Evolutionary conservation across 2,888 invertebrate species (phyloP).

Genomic region (Clunio marinus): DNA sequence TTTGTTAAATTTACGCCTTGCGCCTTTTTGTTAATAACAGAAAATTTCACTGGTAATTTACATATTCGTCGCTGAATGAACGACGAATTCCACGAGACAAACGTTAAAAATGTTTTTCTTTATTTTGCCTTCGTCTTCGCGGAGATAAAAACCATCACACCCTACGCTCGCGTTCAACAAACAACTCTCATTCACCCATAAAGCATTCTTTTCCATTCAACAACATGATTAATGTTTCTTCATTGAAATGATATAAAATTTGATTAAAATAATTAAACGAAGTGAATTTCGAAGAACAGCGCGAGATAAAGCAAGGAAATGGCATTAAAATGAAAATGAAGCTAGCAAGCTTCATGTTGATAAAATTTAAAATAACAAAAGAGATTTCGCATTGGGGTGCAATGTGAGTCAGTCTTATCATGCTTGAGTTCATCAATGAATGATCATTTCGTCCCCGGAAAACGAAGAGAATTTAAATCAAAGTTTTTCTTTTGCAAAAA

Average conservation of each 20-base stretch:
- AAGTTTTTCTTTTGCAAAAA: conserved; percentile 6
- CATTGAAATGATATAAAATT: conserved; percentile 40
- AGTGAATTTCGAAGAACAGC: background rate
- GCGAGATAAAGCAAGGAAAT: conserved; percentile 7
- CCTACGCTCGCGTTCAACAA: conserved; percentile 10
- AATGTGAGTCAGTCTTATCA: conserved; percentile 8
- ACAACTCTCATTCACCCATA: conserved; percentile 20
- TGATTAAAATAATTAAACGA: conserved; percentile 40
- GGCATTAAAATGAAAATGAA: conserved; percentile 21
- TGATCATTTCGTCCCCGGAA: background rate
- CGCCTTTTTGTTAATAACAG: background rate
- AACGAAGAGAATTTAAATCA: conserved; percentile 15
- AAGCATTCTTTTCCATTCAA: conserved; percentile 21
- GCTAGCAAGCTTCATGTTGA: background rate
- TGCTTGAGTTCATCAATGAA: conserved; percentile 27
- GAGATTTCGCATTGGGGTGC: conserved; percentile 10
- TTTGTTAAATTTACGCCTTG: background rate
- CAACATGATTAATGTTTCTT: conserved; percentile 39
- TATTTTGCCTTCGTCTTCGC: background rate
- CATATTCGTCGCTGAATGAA: conserved; percentile 19
- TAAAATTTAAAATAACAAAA: conserved; percentile 21
- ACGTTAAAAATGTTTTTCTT: background rate
- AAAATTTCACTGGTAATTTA: conserved; percentile 11
- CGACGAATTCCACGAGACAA: background rate
- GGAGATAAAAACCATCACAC: conserved; percentile 37